Evolutionary conservation across 2,113 vertebrate genomes (phyloP).

Genomic region (Mobula birostris): DNA sequence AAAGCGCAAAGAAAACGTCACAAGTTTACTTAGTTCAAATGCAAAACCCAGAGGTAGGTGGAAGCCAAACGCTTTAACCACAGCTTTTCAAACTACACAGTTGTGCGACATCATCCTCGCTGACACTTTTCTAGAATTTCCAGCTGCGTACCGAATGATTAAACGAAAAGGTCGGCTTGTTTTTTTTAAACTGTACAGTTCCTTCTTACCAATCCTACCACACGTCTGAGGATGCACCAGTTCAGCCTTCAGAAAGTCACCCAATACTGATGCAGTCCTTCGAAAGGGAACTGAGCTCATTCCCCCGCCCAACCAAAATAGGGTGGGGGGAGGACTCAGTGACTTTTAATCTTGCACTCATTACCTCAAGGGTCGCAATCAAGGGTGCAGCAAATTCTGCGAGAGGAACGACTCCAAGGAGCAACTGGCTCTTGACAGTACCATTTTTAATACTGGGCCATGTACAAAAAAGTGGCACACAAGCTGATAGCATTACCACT

Average conservation of each 20-base stretch:
- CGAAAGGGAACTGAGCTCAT: too few species aligned
- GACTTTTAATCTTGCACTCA: neutral
- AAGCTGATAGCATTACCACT: neutral
- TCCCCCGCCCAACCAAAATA: neutral
- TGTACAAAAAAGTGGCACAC: neutral
- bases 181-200: neutral
- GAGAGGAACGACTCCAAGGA: neutral
- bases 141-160: neutral
- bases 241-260: too few species aligned
- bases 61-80: neutral
- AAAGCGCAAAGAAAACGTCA: neutral
- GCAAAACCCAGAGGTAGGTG: neutral
- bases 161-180: neutral
- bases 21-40: neutral
- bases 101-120: neutral
- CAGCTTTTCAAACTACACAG: neutral
- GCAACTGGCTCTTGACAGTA: neutral
- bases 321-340: neutral
- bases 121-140: neutral
- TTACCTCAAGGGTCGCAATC: neutral
- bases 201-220: neutral
- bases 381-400: neutral
- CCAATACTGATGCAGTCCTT: too few species aligned
- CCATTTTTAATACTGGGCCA: neutral
- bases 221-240: too few species aligned